Base-by-base conservation (phyloP, 2,888 invertebrate genomes). In the Scaptomyza caliginosa region DNA sequence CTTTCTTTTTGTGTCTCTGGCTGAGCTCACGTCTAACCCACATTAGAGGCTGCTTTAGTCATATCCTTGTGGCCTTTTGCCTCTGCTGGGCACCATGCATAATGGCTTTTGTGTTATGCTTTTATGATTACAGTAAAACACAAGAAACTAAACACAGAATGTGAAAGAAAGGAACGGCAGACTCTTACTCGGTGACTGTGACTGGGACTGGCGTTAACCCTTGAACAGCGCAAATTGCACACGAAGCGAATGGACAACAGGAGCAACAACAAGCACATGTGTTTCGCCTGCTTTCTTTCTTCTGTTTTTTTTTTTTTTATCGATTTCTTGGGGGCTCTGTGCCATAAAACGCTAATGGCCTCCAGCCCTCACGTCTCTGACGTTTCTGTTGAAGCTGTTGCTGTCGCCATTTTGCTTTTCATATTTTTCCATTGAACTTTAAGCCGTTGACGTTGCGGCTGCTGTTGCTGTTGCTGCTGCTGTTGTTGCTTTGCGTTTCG, bases 61-160 rank as follows among this genome's bases (percentile, higher is more conserved):
- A 51, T 71, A 68, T 74, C 49, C 64, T 50, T 32, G 36, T 68
- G 57, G 40, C 54, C 57, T 62, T 62, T 34, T 51, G 62, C 30
- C 51, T 39, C 55, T 48, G 21, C 50, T 50, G 52, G 42, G 45
- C 56, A 67, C 45, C 58, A 57, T 55, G 56, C 74, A 77, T 76
- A 79, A 81, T 81, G 68, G 80, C 79, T 74, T 84, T 78, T 80
- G 80, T 81, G 80, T 83, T 82, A 77, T 85, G 77, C 77, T 82
- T 77, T 82, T 86, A 82, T 85, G 86, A 79, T 86, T 83, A 73
- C 75, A 77, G 67, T 51, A 64, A 77, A 75, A 70, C 32, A 32
- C 13, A 32, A 32, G 13, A 13, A 2, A n/a, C 56, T 51, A 56
- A 74, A 60, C n/a, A n/a, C 7, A 17, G 17, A 4, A 36, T 17